Evolutionary conservation across 1,140 invertebrate species (phyloP), one percentile per base, ranked within the genome.

Genomic region (Nephila pilipes): DNA sequence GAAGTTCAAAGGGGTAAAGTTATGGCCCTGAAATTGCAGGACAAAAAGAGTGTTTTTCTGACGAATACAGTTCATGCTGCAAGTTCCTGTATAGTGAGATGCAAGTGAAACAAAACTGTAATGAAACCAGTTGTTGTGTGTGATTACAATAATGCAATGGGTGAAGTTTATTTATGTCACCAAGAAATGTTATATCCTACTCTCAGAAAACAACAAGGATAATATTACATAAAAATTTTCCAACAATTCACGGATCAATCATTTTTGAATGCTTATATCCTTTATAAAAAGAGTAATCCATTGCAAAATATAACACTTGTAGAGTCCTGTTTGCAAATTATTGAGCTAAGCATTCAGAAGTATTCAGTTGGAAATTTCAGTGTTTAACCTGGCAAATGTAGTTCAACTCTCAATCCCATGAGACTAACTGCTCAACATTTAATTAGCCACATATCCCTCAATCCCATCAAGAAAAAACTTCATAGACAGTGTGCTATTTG

Each of bases 151-250:
- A n/a, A n/a, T n/a, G n/a, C n/a, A n/a, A n/a, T n/a, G n/a, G n/a
- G 79, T n/a, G 79, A 36, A 14, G 55, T 80, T 25, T 75, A 81
- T 69, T 54, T 25, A 46, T 38, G 38, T 38, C 75, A 91, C 55
- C 89, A 81, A 46, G 38, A 69, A 36, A 22, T 91, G 75, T 60
- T 55, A 14, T 91, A 91, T 16, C 83, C 81, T 29, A 54, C 54
- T 8, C 58, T 79, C 0, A n/a, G 60, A 6, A 32, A 58, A 83
- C 81, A 81, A 54, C 89, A 90, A 38, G 46, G 38, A 22, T 81
- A 90, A 38, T 90, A 80, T 36, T 90, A 90, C 57, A 81, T 38
- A 60, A 91, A 91, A 65, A 22, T 91, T 58, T 91, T 91, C 25
- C 16, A 57, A 14, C 89, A 91, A 16, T 10, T 91, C 18, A 46